Conservation (phyloP, 2,113 vertebrate genomes). For the Sclerurus mexicanus region DNA sequence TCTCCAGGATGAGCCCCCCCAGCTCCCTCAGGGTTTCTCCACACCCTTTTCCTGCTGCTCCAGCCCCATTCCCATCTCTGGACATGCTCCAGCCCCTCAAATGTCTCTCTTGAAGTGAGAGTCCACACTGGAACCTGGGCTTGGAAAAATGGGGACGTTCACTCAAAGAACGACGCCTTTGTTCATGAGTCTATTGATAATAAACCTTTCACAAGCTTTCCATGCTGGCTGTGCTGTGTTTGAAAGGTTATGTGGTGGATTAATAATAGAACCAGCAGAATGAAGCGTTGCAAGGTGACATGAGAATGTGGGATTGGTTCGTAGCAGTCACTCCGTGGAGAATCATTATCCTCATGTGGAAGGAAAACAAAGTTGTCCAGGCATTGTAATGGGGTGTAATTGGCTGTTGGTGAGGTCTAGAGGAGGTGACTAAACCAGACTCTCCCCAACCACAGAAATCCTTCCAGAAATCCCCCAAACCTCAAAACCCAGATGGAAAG, state of each 20-base stretch:
- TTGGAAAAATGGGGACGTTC: background rate
- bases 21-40: background rate
- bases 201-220: background rate
- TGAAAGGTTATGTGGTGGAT: rapidly evolving
- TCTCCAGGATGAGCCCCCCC: background rate
- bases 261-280: background rate
- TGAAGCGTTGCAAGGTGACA: rapidly evolving
- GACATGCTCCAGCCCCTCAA: background rate
- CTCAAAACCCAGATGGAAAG: background rate
- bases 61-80: background rate
- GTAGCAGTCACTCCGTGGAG: background rate
- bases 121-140: rapidly evolving
- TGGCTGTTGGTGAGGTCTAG: background rate
- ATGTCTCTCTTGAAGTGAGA: background rate
- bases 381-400: background rate
- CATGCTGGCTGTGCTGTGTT: background rate
- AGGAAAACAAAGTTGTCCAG: background rate
- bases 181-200: rapidly evolving
- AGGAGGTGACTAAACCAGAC: background rate
- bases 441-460: background rate
- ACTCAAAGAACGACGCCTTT: background rate
- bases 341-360: background rate
- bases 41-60: background rate
- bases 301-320: background rate
- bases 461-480: background rate